These are phyloP conservation scores for Rallus crepitans DNA, from an alignment of 2,797 vertebrate genomes.

Conservation along the genomic window DNA sequence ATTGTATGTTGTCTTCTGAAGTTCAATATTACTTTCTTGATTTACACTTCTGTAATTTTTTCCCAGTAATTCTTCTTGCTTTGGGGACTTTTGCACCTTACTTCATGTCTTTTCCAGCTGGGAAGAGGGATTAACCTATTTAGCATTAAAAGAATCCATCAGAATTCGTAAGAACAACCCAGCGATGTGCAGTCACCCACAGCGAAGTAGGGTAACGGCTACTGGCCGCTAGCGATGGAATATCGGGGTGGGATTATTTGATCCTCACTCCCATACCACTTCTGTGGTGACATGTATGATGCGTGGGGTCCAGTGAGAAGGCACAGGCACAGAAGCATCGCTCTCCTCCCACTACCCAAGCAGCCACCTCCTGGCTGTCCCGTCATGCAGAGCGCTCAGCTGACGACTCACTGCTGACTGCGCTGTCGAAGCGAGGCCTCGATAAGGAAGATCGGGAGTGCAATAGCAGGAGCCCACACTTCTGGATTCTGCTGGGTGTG, in stretches of 20 bases:
- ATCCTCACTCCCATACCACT: not conserved
- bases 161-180: not conserved
- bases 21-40: conserved; percentile 80
- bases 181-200: not conserved
- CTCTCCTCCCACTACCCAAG: not conserved
- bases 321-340: not conserved
- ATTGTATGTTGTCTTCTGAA: conserved; percentile 74
- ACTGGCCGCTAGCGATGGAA: not conserved
- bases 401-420: not conserved
- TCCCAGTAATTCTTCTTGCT: conserved; percentile 56
- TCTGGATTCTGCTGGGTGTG: not conserved
- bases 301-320: not conserved
- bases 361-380: not conserved
- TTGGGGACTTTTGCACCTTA: conserved; percentile 45
- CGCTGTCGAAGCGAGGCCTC: not conserved
- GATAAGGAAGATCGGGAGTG: not conserved
- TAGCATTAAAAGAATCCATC: not conserved
- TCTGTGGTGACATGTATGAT: no score
- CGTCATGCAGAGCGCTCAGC: not conserved
- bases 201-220: not conserved
- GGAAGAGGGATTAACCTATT: conserved; percentile 52
- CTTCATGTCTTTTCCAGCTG: conserved; percentile 22
- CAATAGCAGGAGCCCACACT: not conserved
- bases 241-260: not conserved
- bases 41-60: conserved; percentile 75